Conservation (phyloP, 2,797 vertebrate species). For the Ara ararauna region DNA sequence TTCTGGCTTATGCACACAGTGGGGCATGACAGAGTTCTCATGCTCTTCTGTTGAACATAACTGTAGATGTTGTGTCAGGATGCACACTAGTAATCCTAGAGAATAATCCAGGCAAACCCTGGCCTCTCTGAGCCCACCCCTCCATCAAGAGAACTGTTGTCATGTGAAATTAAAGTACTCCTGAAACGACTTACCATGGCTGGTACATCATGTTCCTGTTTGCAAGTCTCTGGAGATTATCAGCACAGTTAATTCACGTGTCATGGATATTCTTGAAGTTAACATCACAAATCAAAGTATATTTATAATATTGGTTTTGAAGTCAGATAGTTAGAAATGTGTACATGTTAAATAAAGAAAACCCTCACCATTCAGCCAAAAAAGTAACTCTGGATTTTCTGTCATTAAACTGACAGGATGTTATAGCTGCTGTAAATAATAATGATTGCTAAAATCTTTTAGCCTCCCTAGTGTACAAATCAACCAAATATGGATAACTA, state of each 20-base stretch:
- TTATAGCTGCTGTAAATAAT: conserved; percentile 46
- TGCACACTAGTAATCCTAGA: background rate
- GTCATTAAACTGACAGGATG: conserved; percentile 36
- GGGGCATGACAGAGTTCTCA: background rate
- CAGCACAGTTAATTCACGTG: background rate
- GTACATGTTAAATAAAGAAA: background rate
- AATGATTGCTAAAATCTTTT: conserved; percentile 45
- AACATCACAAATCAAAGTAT: background rate
- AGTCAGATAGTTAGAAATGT: background rate
- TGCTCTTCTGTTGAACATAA: background rate
- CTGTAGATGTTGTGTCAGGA: background rate
- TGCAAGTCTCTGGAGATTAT: conserved; percentile 5
- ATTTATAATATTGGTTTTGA: conserved; percentile 10
- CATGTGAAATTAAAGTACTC: conserved; percentile 10
- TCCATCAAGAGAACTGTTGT: background rate
- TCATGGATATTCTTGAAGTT: conserved; percentile 19
- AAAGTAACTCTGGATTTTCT: background rate
- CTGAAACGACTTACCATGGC: background rate
- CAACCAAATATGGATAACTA: conserved; percentile 38
- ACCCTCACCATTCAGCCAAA: background rate
- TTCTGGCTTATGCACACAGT: background rate
- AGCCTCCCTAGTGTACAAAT: conserved; percentile 11
- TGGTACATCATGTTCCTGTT: conserved; percentile 3
- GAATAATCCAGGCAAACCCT: conserved; percentile 12
- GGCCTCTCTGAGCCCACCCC: background rate